Percentiles rank a stretch among this genome's conserved stretches.
Conservation (phyloP, 2,888 invertebrate genomes). For the Euproctis similis region DNA sequence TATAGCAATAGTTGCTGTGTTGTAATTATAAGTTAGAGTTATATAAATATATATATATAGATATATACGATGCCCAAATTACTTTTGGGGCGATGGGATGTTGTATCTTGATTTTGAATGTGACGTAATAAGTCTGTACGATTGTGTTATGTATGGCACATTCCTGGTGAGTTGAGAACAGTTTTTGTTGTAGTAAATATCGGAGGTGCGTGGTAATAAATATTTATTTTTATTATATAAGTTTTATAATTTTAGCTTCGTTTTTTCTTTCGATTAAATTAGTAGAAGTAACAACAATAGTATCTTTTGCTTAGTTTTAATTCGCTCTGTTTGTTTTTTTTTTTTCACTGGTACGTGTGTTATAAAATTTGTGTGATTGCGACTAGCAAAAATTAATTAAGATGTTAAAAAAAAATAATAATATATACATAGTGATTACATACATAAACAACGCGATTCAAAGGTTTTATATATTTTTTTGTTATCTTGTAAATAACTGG, state of each 20-base stretch:
- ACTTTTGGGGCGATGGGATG: slow-evolving; percentile 9
- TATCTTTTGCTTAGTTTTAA: slow-evolving; percentile 10
- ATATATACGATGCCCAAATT: slow-evolving; percentile 10
- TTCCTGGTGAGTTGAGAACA: slow-evolving; percentile 34
- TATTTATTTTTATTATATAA: slow-evolving; percentile 58
- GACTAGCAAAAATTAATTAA: slow-evolving; percentile 10
- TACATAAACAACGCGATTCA: slow-evolving; percentile 20
- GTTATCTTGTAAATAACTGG: slow-evolving; percentile 55
- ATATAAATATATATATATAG: slow-evolving; percentile 11
- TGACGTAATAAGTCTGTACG: slow-evolving; percentile 15
- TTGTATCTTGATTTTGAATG: slow-evolving; percentile 14
- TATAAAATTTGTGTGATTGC: slow-evolving; percentile 15
- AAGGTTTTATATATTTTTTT: slow-evolving; percentile 43
- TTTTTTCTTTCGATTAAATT: slow-evolving; percentile 22
- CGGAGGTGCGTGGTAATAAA: slow-evolving; percentile 46
- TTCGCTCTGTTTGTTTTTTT: slow-evolving; percentile 12
- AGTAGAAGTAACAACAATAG: slow-evolving; percentile 22
- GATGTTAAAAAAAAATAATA: slow-evolving; percentile 11
- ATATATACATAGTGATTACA: too few species aligned
- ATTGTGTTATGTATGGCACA: slow-evolving; percentile 32
- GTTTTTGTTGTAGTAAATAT: slow-evolving; percentile 32
- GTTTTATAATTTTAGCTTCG: slow-evolving; percentile 34
- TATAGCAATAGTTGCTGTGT: slow-evolving; percentile 24
- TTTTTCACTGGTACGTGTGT: slow-evolving; percentile 14
- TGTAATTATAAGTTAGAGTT: slow-evolving; percentile 18